Conservation (phyloP, 2,797 vertebrate species). For the Anisognathus igniventris region DNA sequence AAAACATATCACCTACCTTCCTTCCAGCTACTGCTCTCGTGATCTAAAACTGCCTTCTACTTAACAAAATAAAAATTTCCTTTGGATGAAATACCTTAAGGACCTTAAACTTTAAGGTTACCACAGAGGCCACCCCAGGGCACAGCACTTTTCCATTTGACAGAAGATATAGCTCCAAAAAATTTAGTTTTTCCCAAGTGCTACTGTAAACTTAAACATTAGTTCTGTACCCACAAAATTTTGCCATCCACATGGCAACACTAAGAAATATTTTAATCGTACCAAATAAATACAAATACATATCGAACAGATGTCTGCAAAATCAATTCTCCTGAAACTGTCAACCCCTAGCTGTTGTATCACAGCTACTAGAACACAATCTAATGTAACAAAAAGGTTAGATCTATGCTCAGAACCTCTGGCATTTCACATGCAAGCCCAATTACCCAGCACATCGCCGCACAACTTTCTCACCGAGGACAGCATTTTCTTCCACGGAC, state of each 20-base stretch:
- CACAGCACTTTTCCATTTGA: not conserved
- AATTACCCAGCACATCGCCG: not conserved
- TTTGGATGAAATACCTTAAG: not conserved
- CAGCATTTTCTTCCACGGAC: not conserved
- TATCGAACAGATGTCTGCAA: not conserved
- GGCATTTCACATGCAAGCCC: not conserved
- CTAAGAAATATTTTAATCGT: not conserved
- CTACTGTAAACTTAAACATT: not conserved
- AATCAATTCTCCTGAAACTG: not conserved
- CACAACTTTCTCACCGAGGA: not conserved
- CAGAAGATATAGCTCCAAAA: not conserved
- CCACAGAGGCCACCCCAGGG: not conserved
- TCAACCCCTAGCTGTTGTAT: not conserved
- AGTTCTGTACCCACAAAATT: not conserved
- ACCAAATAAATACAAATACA: not conserved
- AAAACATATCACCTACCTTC: not conserved
- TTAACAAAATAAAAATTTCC: not conserved
- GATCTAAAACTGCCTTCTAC: not conserved
- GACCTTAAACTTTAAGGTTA: not conserved
- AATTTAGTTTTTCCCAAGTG: not conserved
- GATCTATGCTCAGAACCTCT: not conserved
- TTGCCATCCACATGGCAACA: not conserved
- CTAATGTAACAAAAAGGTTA: not conserved
- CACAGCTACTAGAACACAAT: not conserved
- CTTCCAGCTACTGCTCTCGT: not conserved